Evolutionary conservation across 2,113 vertebrate genomes (phyloP).

Genomic region (Apistogramma diplotaenia): DNA sequence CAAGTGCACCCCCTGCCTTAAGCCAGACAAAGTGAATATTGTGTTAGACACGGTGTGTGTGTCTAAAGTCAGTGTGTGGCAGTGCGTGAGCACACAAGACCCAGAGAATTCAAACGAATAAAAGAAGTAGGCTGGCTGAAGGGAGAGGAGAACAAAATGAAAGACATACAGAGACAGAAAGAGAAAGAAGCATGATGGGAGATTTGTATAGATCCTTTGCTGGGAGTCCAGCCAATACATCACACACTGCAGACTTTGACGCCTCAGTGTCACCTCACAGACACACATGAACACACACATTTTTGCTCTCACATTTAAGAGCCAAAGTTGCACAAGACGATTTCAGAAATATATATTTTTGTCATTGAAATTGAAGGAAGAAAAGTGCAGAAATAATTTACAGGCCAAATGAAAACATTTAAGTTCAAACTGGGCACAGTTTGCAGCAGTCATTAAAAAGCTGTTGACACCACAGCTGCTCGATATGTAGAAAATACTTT

Average conservation of each 20-base stretch:
- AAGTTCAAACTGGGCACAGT: accelerated
- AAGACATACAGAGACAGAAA: not conserved
- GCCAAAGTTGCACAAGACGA: not conserved
- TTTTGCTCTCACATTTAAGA: not conserved
- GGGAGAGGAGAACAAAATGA: slow-evolving; percentile 25
- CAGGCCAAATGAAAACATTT: not conserved
- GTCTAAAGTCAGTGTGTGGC: slow-evolving; percentile 11
- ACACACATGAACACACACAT: not conserved
- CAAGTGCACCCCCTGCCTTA: slow-evolving; percentile 29
- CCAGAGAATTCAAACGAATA: slow-evolving; percentile 18
- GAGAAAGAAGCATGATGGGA: slow-evolving; percentile 46
- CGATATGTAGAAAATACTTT: not conserved
- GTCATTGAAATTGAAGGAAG: too few relatives aligned
- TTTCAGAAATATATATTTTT: not conserved
- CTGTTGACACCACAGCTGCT: not conserved
- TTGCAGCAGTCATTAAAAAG: not conserved
- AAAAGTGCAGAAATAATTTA: not conserved
- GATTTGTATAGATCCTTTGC: slow-evolving; percentile 13
- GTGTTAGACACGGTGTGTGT: slow-evolving; percentile 5
- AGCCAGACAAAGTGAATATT: slow-evolving; percentile 45
- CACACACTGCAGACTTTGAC: not conserved
- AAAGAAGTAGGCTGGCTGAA: slow-evolving; percentile 20
- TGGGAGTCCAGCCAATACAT: slow-evolving; percentile 7
- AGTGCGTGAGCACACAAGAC: not conserved
- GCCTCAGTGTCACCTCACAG: not conserved